Evolutionary conservation across 2,888 invertebrate species (phyloP).

Genomic region (Coronaproctus castanopsis): DNA sequence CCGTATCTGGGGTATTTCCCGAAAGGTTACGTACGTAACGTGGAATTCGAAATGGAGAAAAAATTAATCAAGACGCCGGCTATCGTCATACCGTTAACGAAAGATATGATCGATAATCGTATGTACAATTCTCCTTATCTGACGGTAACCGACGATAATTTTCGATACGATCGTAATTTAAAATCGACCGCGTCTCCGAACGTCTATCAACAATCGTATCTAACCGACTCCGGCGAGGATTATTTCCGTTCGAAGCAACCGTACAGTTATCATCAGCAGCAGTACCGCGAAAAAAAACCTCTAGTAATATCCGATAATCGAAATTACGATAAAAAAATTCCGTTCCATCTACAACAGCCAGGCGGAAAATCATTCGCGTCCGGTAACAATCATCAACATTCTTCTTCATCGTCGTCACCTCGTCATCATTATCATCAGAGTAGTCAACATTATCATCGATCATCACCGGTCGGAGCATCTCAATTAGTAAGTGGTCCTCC

Average conservation of each 20-base stretch:
- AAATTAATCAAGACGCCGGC: not conserved
- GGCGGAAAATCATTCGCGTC: no score
- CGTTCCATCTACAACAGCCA: not conserved
- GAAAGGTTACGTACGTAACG: not conserved
- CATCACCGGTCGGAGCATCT: no score
- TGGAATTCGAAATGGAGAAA: not conserved
- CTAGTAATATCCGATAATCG: not conserved
- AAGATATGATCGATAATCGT: not conserved
- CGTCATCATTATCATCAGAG: not conserved
- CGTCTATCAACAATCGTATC: not conserved
- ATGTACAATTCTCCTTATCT: not conserved
- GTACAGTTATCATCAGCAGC: not conserved
- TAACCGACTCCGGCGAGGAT: not conserved
- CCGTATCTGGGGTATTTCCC: not conserved
- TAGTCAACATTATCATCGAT: no score
- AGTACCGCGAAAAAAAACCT: not conserved
- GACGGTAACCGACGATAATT: not conserved
- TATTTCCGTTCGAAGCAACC: not conserved
- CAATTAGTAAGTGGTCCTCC: not conserved
- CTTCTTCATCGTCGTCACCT: not conserved
- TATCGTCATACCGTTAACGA: not conserved
- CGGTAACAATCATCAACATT: not conserved
- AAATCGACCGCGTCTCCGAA: not conserved
- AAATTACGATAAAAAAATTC: not conserved
- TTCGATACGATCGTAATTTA: not conserved